phyloP scores from a whole-genome alignment of 2,113 vertebrate species.

The Stigmatopora argus region DNA sequence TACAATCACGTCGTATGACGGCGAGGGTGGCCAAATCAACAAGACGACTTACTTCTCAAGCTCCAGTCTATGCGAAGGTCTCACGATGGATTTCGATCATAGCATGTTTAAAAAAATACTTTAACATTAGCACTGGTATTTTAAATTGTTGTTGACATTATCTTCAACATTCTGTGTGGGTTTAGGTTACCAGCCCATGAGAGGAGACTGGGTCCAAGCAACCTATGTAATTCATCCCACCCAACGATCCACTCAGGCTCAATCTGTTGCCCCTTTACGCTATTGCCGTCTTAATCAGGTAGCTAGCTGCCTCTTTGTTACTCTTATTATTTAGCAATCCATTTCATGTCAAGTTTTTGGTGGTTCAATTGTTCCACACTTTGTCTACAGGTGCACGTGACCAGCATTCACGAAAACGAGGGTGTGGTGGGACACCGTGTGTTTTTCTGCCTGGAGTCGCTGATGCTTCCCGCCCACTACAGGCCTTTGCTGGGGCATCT shows the following conservation, averaged over 20 bases:
- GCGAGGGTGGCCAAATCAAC: conserved; percentile 79
- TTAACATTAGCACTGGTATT: background rate
- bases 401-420: conserved; percentile 71
- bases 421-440: conserved; percentile 82
- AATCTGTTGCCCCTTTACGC: conserved; percentile 80
- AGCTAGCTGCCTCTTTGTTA: conserved; percentile 45
- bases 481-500: conserved; percentile 69
- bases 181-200: conserved; percentile 80
- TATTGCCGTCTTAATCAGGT: conserved; percentile 83
- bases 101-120: background rate
- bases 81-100: background rate
- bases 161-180: background rate
- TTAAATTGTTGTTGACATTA: background rate
- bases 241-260: conserved; percentile 79
- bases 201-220: conserved; percentile 91
- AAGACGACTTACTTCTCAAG: conserved; percentile 79
- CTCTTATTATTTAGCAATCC: background rate
- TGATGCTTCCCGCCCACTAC: conserved; percentile 78
- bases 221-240: conserved; percentile 77
- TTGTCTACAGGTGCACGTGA: conserved; percentile 72
- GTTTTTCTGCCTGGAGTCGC: conserved; percentile 84
- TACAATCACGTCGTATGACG: conserved; percentile 76
- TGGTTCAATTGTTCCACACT: background rate
- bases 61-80: conserved; percentile 80
- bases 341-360: background rate